phyloP scores from a whole-genome alignment of 2,888 invertebrate species.

The Sialis fuliginosa region DNA sequence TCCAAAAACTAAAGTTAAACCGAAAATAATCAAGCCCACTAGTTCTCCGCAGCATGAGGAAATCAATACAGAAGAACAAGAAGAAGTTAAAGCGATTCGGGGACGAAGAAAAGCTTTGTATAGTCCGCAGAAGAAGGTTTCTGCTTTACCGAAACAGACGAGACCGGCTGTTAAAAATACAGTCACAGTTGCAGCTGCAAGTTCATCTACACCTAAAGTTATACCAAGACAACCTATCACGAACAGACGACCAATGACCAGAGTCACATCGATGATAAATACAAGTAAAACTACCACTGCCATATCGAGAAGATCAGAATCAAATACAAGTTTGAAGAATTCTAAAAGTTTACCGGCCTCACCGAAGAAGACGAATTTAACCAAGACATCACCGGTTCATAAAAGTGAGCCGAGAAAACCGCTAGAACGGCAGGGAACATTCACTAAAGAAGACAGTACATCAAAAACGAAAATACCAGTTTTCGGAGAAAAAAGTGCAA shows the following conservation, averaged over 20 bases:
- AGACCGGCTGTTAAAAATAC: constrained; percentile 20
- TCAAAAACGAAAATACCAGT: constrained; percentile 18
- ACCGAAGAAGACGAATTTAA: constrained; percentile 7
- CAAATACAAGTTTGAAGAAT: background rate
- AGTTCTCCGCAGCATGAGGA: constrained; percentile 18
- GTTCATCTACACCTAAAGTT: constrained; percentile 11
- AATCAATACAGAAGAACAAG: constrained; percentile 17
- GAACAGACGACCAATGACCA: constrained; percentile 9
- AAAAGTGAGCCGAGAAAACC: constrained; percentile 5
- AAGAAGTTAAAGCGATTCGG: constrained; percentile 22
- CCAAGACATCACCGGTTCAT: constrained; percentile 4
- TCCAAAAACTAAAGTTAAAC: constrained; percentile 22
- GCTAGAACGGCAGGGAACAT: constrained; percentile 74
- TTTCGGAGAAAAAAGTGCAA: constrained; percentile 57
- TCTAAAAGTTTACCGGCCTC: constrained; percentile 2
- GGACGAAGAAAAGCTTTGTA: constrained; percentile 54
- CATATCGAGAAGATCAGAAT: background rate
- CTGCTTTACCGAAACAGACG: constrained; percentile 9
- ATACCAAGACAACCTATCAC: constrained; percentile 9
- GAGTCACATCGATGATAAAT: constrained; percentile 6
- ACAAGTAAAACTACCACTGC: constrained; percentile 6
- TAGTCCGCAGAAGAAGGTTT: background rate
- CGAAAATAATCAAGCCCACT: constrained; percentile 39
- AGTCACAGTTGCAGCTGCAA: constrained; percentile 18
- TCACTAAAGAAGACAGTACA: constrained; percentile 64